Evolutionary conservation across 2,797 vertebrate species (phyloP).

Genomic region (Rallus crepitans): DNA sequence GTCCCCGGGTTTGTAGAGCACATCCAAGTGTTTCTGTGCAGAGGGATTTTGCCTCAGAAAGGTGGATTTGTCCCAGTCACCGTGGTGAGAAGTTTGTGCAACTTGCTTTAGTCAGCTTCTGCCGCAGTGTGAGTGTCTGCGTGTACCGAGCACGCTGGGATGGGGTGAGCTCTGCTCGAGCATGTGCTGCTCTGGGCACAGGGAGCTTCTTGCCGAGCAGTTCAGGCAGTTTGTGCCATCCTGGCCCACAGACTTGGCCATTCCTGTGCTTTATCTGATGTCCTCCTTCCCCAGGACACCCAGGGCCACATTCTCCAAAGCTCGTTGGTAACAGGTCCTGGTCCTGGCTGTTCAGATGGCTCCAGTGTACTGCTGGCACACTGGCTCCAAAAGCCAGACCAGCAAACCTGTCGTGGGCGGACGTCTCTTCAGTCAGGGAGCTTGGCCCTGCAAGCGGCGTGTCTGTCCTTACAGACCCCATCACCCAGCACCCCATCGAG

Average conservation of each 20-base stretch:
- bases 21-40: background rate
- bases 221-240: accelerated
- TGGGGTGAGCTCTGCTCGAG: accelerated
- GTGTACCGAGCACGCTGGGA: accelerated
- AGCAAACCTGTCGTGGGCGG: background rate
- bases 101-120: background rate
- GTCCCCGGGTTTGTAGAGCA: background rate
- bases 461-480: no score
- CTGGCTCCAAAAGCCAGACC: background rate
- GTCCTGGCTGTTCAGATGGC: background rate
- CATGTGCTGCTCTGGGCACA: background rate
- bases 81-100: background rate
- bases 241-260: background rate
- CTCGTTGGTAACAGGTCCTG: background rate
- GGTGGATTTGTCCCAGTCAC: accelerated
- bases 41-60: background rate
- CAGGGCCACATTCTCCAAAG: background rate
- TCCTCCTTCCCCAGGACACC: background rate
- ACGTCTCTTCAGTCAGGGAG: accelerated
- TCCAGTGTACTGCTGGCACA: background rate
- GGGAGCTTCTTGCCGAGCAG: no score
- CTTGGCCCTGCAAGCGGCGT: background rate
- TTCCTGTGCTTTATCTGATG: background rate
- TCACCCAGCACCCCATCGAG: background rate
- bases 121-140: background rate